phyloP scores from a whole-genome alignment of 2,888 invertebrate species.

The Acleris laterana region DNA sequence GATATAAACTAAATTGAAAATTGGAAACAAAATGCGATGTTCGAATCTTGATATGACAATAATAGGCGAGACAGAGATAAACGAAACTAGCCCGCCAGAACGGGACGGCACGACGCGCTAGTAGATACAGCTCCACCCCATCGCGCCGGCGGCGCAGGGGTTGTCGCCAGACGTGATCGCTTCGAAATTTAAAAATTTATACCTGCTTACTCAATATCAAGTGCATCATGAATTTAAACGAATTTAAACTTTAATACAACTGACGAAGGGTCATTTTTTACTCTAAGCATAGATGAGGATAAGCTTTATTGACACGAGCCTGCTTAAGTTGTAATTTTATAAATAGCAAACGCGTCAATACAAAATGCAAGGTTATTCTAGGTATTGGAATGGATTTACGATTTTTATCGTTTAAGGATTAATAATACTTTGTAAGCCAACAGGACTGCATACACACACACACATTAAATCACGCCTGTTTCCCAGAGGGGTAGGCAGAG shows the following conservation, averaged over 20 bases:
- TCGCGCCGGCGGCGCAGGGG: constrained; percentile 75
- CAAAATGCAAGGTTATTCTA: constrained; percentile 77
- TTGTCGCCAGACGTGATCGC: constrained; percentile 79
- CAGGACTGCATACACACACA: constrained; percentile 1
- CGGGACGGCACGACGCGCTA: constrained; percentile 60
- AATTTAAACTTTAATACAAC: constrained; percentile 61
- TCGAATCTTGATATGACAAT: constrained; percentile 83
- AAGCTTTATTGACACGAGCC: constrained; percentile 54
- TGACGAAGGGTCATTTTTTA: constrained; percentile 48
- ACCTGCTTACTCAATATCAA: constrained; percentile 66
- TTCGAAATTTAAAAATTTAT: constrained; percentile 74
- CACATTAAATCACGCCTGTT: too few species aligned
- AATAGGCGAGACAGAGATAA: constrained; percentile 80
- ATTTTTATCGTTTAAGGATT: constrained; percentile 62
- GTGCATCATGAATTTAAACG: constrained; percentile 48
- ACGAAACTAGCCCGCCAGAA: constrained; percentile 53
- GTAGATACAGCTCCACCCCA: constrained; percentile 80
- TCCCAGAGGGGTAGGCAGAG: too few species aligned
- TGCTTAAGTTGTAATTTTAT: constrained; percentile 75
- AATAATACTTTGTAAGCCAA: not conserved
- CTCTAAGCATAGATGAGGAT: constrained; percentile 46
- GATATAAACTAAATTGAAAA: constrained; percentile 84
- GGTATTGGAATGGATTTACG: constrained; percentile 75
- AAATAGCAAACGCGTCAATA: constrained; percentile 80
- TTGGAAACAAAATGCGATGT: constrained; percentile 83